phyloP scores from a whole-genome alignment of 2,797 vertebrate species.

The Enteromius argenteus region DNA sequence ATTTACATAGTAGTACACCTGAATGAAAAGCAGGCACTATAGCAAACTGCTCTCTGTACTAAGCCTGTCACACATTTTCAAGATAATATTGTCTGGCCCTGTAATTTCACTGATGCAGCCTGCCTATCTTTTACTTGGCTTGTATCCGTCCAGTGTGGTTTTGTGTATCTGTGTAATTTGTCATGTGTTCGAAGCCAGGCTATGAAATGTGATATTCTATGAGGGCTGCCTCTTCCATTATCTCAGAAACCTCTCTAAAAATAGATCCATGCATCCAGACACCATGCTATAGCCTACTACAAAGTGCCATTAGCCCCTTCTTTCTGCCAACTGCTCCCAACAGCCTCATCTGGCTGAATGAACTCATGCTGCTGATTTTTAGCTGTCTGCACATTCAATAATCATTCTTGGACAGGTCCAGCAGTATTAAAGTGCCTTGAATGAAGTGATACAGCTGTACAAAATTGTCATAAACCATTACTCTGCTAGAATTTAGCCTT shows the following conservation, averaged over 20 bases:
- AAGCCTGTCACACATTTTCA: conserved; percentile 29
- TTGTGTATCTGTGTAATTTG: conserved; percentile 47
- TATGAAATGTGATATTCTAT: conserved; percentile 48
- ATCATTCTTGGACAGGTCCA: not conserved
- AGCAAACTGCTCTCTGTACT: conserved; percentile 25
- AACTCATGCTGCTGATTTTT: not conserved
- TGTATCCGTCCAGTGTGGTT: conserved; percentile 27
- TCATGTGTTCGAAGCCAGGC: conserved; percentile 26
- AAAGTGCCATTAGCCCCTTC: conserved; percentile 31
- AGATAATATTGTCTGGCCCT: conserved; percentile 35
- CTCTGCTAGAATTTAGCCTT: conserved; percentile 3
- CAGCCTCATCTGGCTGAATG: not conserved
- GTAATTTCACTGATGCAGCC: conserved; percentile 12
- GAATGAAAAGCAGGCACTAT: conserved; percentile 47
- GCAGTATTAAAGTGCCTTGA: not conserved
- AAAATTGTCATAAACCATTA: not conserved
- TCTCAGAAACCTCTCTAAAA: conserved; percentile 43
- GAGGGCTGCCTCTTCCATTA: conserved; percentile 46
- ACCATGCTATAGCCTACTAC: conserved; percentile 29
- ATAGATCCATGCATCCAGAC: conserved; percentile 40
- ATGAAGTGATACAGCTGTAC: not conserved
- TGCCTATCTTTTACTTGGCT: conserved; percentile 36
- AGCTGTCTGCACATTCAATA: not conserved
- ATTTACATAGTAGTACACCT: conserved; percentile 52
- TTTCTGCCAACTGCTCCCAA: conserved; percentile 11